A percentile compares a stretch with the other conserved stretches of the same genome.
Conservation (phyloP, 2,113 vertebrate genomes). For the Callipepla californica region DNA sequence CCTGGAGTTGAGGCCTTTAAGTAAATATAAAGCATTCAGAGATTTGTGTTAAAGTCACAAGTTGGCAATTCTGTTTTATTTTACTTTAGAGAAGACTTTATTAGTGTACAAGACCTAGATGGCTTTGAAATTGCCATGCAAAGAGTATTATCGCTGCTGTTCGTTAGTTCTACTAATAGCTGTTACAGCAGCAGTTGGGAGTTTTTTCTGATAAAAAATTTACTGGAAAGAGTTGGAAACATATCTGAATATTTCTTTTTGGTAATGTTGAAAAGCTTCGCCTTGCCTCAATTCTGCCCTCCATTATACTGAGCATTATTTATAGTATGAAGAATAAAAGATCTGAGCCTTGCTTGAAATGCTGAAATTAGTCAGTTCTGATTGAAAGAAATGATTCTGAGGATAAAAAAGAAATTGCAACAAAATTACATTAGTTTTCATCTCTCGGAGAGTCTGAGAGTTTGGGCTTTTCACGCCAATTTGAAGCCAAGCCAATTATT, state of each 20-base stretch:
- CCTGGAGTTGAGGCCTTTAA: conserved; percentile 11
- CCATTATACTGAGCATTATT: not conserved
- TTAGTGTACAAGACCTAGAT: not conserved
- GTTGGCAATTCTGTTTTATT: not conserved
- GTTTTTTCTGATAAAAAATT: not conserved
- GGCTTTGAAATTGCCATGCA: not conserved
- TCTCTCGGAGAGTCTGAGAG: not conserved
- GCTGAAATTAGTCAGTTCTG: conserved; percentile 27
- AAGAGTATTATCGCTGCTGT: not conserved
- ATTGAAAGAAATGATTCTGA: not conserved
- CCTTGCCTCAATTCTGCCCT: conserved; percentile 40
- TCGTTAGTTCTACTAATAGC: conserved; percentile 18
- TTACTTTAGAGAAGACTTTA: not conserved
- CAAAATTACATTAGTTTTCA: not conserved
- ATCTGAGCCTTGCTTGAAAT: conserved; percentile 21
- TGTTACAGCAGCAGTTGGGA: not conserved
- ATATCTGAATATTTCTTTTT: conserved; percentile 5
- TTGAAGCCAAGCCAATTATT: not conserved
- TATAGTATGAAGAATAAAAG: conserved; percentile 21
- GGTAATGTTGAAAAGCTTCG: not conserved
- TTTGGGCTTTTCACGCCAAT: not conserved
- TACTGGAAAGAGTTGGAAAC: not conserved
- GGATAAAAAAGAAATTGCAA: not conserved
- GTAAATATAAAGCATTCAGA: conserved; percentile 18
- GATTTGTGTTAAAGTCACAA: not conserved